Evolutionary conservation across 23 tunicate species (phyloP).

Genomic region (Clavelina lepadiformis): DNA sequence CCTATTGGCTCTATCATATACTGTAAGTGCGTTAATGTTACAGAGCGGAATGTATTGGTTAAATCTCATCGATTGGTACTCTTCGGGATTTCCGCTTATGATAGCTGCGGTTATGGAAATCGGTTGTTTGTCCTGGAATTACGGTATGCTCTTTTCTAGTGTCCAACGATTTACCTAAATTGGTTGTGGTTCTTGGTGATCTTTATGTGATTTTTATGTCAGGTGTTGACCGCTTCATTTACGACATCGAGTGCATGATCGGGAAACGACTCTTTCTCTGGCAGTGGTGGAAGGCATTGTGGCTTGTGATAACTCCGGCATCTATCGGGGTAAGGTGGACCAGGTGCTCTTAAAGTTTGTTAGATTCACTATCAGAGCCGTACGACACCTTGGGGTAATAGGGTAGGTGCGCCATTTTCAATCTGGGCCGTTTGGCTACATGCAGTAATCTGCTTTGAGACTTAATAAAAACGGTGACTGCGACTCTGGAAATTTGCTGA

Average conservation of each 20-base stretch:
- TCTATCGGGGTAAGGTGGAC: conserved; percentile 35
- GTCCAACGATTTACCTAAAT: no score
- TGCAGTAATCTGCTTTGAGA: no score
- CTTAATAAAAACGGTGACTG: no score
- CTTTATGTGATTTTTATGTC: background rate
- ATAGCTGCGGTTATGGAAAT: conserved; percentile 54
- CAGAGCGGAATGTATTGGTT: conserved; percentile 85
- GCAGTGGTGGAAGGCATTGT: conserved; percentile 57
- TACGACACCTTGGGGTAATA: background rate
- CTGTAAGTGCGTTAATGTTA: background rate
- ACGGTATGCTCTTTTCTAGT: no score
- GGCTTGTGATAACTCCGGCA: conserved; percentile 44
- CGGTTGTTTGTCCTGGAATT: conserved; percentile 57
- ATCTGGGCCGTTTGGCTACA: no score
- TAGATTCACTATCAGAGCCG: background rate
- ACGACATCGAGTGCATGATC: conserved; percentile 63
- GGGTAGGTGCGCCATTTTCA: no score
- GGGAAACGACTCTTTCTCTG: conserved; percentile 35
- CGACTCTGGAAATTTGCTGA: no score
- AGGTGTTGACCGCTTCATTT: conserved; percentile 56
- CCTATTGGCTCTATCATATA: background rate
- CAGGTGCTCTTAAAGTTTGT: no score
- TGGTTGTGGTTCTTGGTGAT: background rate
- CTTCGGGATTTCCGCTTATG: conserved; percentile 63
- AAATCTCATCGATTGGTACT: conserved; percentile 62